Base-by-base conservation (phyloP, 2,113 vertebrate genomes). In the Diadophis punctatus region DNA sequence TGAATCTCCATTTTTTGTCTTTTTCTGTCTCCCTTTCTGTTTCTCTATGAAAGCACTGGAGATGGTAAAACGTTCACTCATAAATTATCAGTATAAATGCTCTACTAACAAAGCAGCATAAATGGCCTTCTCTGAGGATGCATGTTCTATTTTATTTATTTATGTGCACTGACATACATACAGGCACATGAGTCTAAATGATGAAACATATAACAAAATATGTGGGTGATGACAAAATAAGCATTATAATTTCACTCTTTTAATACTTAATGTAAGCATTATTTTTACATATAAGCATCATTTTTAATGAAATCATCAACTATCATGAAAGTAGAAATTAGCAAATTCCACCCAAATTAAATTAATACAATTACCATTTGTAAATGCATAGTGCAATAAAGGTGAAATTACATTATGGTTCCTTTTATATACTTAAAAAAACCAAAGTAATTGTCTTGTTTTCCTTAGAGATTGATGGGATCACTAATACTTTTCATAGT, bases 401-500 rank as follows among this genome's bases (percentile, higher is more conserved):
- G 3, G 68, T 55, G 63, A 39, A 30, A 58, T 11, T 22, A 60
- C 11, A 49, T 90, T 58, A 39, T n/a, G 89, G 11, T 23, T 51
- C 27, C 94, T 74, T 74, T 80, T 39, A 80, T 80, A 9, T 1
- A 22, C 3, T 80, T 90, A 55, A 94, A 80, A 74, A 80, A 60
- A 10, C 43, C 55, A 80, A 90, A 6, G 43, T 25, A 91, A 90
- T 89, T 39, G 22, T 91, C 39, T 46, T 48, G 53, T 3, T 1
- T 90, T 39, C 85, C 51, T 39, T 48, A 93, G 93, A 23, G n/a
- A 89, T 39, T 92, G 90, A 43, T 34, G 0, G 18, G 30, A 46
- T 95, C 93, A 93, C 92, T 55, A 94, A 93, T 94, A 93, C 12
- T 91, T 93, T 52, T 1, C 8, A 53, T 34, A 3, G 0, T 87